Percentiles rank a stretch among this genome's conserved stretches.
These are phyloP conservation scores for western clawed frog (Xenopus tropicalis) DNA, from an alignment of 2,113 vertebrate species.

Conservation along the genomic window DNA sequence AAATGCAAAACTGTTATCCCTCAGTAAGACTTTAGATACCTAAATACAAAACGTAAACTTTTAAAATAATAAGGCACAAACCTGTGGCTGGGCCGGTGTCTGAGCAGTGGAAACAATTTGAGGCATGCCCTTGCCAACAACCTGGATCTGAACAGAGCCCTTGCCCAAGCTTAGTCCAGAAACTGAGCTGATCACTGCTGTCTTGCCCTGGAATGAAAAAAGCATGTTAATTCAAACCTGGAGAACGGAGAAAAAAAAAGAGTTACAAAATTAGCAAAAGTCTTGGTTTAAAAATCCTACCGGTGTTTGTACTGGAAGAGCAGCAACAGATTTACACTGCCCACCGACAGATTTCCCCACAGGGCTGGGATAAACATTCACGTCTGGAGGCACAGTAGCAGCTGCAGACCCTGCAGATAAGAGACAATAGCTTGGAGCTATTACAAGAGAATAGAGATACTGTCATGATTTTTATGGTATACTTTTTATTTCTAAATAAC, in stretches of 20 bases:
- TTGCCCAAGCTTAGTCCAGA: constrained; percentile 63
- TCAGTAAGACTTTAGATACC: too few relatives aligned
- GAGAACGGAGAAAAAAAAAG: too few relatives aligned
- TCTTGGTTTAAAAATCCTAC: constrained; percentile 23
- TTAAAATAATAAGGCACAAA: constrained; percentile 14
- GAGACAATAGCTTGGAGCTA: background rate
- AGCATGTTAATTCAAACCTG: background rate
- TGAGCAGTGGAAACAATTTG: constrained; percentile 61
- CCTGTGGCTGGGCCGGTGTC: constrained; percentile 59
- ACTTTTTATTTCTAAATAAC: too few relatives aligned
- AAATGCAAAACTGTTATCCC: too few relatives aligned
- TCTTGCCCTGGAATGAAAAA: constrained; percentile 61
- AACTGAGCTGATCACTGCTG: constrained; percentile 73
- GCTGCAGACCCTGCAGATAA: constrained; percentile 45
- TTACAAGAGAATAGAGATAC: too few relatives aligned
- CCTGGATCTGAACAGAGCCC: constrained; percentile 66
- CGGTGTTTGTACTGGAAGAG: constrained; percentile 63
- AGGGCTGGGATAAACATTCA: constrained; percentile 69
- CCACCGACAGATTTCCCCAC: constrained; percentile 53
- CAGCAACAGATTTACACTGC: constrained; percentile 62
- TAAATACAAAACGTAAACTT: too few relatives aligned
- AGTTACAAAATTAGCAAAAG: too few relatives aligned
- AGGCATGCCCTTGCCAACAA: constrained; percentile 58
- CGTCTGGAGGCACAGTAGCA: constrained; percentile 67
- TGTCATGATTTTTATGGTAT: too few relatives aligned